Conservation (phyloP, 2,888 invertebrate genomes). For the Caenorhabditis imperialis region DNA sequence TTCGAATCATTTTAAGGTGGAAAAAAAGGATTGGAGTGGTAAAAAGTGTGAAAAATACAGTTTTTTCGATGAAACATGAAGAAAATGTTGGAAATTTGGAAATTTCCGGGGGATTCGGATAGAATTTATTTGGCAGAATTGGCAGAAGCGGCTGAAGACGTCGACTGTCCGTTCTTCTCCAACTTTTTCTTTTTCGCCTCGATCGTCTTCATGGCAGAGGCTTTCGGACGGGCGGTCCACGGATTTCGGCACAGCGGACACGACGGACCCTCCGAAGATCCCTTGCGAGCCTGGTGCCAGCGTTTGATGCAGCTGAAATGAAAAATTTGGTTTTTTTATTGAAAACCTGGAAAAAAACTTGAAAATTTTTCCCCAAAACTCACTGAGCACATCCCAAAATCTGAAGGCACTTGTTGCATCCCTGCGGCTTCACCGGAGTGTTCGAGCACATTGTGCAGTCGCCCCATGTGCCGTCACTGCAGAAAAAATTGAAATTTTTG, state of each 20-base stretch:
- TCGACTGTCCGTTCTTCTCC: neutral
- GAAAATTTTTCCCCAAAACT: too few species aligned
- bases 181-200: neutral
- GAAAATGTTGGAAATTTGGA: too few species aligned
- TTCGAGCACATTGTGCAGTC: conserved; percentile 34
- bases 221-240: conserved; percentile 9
- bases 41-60: too few species aligned
- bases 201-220: conserved; percentile 13
- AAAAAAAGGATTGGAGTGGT: too few species aligned
- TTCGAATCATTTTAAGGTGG: too few species aligned
- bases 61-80: too few species aligned
- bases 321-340: too few species aligned
- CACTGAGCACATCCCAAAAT: conserved; percentile 32
- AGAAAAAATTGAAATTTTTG: neutral
- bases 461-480: conserved; percentile 36
- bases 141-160: too few species aligned
- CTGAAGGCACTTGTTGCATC: conserved; percentile 33
- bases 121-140: too few species aligned
- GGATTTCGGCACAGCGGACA: conserved; percentile 37
- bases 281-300: conserved; percentile 8
- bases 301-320: conserved; percentile 26
- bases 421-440: conserved; percentile 24
- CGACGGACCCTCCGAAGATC: neutral
- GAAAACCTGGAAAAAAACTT: conserved; percentile 11
- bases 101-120: too few species aligned